phyloP scores from a whole-genome alignment of 2,113 vertebrate species.

The Pangasianodon gigas region DNA sequence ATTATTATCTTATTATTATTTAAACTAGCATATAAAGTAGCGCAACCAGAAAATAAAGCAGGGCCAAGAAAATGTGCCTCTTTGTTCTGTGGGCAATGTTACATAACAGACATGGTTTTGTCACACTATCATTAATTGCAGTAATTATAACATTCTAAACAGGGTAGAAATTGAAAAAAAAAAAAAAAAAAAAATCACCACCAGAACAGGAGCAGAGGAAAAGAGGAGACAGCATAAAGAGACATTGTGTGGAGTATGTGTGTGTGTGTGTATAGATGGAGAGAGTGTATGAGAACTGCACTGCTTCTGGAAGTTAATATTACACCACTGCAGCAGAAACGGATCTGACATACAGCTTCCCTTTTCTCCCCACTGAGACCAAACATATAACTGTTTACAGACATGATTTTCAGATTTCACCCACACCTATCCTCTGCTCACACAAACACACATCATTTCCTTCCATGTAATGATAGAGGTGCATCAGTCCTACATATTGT shows the following conservation, averaged over 20 bases:
- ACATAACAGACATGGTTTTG: not conserved
- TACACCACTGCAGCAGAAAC: conserved; percentile 36
- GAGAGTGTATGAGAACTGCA: not conserved
- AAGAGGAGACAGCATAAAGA: not conserved
- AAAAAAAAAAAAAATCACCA: not conserved
- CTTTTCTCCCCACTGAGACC: conserved; percentile 9
- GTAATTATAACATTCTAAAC: not conserved
- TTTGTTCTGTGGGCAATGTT: not conserved
- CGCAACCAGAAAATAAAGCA: not conserved
- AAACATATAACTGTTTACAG: conserved; percentile 13
- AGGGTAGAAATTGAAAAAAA: not conserved
- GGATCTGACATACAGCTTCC: conserved; percentile 22
- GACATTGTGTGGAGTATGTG: not conserved
- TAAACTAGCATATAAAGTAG: not conserved
- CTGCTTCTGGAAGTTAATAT: conserved; percentile 40
- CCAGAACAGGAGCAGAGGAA: not conserved
- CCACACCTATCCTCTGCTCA: not conserved
- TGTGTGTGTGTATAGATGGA: not conserved
- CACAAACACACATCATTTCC: not conserved
- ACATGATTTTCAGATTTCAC: not conserved
- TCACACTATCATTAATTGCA: not conserved
- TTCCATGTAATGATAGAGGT: not conserved
- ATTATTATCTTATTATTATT: not conserved
- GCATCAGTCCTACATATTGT: not conserved
- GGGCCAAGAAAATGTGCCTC: not conserved